Conservation (phyloP, 2,888 invertebrate genomes). For the Tyria jacobaeae region DNA sequence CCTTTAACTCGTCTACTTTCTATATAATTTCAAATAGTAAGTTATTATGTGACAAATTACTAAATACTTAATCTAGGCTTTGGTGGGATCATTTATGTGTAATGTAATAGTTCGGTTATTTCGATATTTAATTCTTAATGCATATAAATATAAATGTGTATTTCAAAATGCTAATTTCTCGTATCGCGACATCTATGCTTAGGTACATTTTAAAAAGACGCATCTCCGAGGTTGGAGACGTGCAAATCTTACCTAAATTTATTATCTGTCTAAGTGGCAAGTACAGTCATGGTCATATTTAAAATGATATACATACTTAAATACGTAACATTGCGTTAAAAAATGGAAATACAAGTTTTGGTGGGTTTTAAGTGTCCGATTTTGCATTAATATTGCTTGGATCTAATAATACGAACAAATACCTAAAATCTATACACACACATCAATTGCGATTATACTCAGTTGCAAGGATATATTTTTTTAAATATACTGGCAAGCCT, state of each 20-base stretch:
- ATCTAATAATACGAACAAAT: slow-evolving; percentile 63
- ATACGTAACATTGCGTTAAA: slow-evolving; percentile 35
- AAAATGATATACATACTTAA: slow-evolving; percentile 25
- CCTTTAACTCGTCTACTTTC: slow-evolving; percentile 56
- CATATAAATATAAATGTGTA: slow-evolving; percentile 33
- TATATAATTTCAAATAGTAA: slow-evolving; percentile 56
- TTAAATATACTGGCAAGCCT: slow-evolving; percentile 65
- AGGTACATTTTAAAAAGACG: slow-evolving; percentile 15
- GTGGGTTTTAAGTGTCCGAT: slow-evolving; percentile 70
- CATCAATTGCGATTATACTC: slow-evolving; percentile 33
- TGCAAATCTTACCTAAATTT: slow-evolving; percentile 20
- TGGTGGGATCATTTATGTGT: slow-evolving; percentile 82
- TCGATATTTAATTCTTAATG: slow-evolving; percentile 49
- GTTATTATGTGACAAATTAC: slow-evolving; percentile 67
- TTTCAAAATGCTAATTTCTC: slow-evolving; percentile 42
- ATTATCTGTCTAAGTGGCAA: slow-evolving; percentile 47
- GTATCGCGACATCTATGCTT: slow-evolving; percentile 27
- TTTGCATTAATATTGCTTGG: slow-evolving; percentile 59
- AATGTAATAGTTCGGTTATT: slow-evolving; percentile 70
- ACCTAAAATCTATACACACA: slow-evolving; percentile 59
- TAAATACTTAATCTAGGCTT: slow-evolving; percentile 83
- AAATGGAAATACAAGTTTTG: slow-evolving; percentile 52
- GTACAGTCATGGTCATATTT: slow-evolving; percentile 42
- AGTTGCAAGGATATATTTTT: slow-evolving; percentile 45
- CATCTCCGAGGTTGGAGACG: slow-evolving; percentile 26